Percentiles rank a stretch among this genome's conserved stretches.
These are phyloP conservation scores for Papilio xuthus DNA, from an alignment of 1,140 invertebrate species.

Conservation along the genomic window DNA sequence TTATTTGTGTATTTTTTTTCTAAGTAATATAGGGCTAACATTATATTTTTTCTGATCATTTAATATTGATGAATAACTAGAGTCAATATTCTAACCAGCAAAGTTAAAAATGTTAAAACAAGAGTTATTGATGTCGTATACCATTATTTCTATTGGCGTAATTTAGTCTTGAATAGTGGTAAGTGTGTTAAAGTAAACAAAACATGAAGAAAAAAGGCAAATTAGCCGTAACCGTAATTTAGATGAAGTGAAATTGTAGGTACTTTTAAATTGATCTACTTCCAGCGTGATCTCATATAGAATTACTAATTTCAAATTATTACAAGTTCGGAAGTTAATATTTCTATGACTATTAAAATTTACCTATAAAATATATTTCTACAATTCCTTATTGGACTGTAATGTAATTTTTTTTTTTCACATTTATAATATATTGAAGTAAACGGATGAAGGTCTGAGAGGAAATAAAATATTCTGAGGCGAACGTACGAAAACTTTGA, in stretches of 20 bases:
- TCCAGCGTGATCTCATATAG: not conserved
- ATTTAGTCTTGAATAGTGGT: not conserved
- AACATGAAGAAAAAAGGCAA: not conserved
- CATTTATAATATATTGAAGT: no score
- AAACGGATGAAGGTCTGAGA: no score
- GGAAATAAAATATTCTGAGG: no score
- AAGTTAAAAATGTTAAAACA: no score
- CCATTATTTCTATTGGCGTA: not conserved
- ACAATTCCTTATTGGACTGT: no score
- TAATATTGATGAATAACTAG: not conserved
- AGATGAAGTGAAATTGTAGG: constrained; percentile 7
- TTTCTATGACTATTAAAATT: not conserved
- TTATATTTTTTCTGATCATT: not conserved
- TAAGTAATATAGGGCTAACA: no score
- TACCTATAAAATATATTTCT: no score
- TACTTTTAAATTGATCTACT: constrained; percentile 6
- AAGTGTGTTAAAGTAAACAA: constrained; percentile 20
- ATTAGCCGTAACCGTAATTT: not conserved
- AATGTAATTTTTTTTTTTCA: no score
- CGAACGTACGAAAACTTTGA: no score
- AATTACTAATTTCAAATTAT: not conserved
- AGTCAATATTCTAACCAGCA: no score
- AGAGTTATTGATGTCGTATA: no score
- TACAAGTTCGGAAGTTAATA: not conserved
- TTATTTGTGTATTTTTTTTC: no score